Evolutionary conservation across 2,888 invertebrate genomes (phyloP), one percentile per base, ranked within the genome.

Genomic region (Callosobruchus maculatus): DNA sequence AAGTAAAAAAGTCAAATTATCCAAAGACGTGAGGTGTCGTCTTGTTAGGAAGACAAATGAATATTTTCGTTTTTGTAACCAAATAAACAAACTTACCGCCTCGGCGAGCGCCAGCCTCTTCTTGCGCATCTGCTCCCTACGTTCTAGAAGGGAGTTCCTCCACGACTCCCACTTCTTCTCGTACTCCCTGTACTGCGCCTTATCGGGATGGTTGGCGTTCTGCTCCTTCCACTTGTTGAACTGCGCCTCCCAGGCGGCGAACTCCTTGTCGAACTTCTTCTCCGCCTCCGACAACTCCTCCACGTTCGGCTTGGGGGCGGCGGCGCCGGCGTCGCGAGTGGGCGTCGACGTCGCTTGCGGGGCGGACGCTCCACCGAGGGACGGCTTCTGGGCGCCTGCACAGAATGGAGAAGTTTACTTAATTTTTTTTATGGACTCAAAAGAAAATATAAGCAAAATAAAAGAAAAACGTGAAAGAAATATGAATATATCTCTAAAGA

Each of bases 161-260:
- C 95, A 96, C 67, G 93, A 91, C 83, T 95, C 94, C 92, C 97
- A 97, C 85, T 95, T 96, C 72, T 93, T 91, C 86, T 97, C 95
- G 86, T 97, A 97, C 82, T 95, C 93, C 80, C 90, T 90, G 84
- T 95, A 95, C 80, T 95, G 94, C 86, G 93, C 92, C 86, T 94
- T 95, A 85, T 97, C 96, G 0, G 97, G 97, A 88, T 97, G 97
- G 86, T 95, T 94, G 66, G 93, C 93, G 88, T 97, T 97, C 83
- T 96, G 95, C 77, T 92, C 91, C 84, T 95, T 95, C 97, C 97
- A 97, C 81, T 94, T 94, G 82, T 94, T 93, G 85, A 97, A 97
- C 85, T 97, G 95, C 80, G 94, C 91, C 87, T 97, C 96, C 97
- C 97, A 97, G 83, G 95, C 93, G 82, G 92, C 91, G 85, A 97